Conservation (phyloP, 2,797 vertebrate species). For the Rhinoraja longicauda region DNA sequence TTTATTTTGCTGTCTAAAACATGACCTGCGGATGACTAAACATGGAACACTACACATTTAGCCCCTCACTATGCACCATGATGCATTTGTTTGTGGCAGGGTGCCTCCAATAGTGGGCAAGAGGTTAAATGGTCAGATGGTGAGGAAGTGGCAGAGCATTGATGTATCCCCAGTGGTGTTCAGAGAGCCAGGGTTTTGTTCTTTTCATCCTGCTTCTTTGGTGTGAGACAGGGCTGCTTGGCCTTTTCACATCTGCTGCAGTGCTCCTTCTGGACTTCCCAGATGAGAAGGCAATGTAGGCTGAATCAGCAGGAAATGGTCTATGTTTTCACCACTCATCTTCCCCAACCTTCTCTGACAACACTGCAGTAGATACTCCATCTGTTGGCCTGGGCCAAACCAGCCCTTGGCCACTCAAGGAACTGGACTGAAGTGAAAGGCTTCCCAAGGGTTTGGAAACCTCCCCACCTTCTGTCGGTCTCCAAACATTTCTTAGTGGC, state of each 20-base stretch:
- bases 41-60: background rate
- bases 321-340: background rate
- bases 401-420: background rate
- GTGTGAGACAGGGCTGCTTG: background rate
- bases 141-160: background rate
- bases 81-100: background rate
- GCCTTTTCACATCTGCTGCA: background rate
- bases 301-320: background rate
- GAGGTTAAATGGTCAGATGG: background rate
- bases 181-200: background rate
- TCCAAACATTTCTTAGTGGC: background rate
- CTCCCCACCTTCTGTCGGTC: background rate
- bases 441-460: background rate
- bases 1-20: background rate
- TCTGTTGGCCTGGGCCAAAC: constrained; percentile 10
- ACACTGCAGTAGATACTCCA: background rate
- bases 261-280: background rate
- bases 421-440: background rate
- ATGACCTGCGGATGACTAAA: background rate
- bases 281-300: background rate
- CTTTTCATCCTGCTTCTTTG: background rate
- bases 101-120: background rate
- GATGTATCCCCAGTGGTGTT: background rate
- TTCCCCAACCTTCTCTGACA: background rate
- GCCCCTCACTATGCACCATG: background rate